Conservation (phyloP, 2,797 vertebrate genomes). For the Aulostomus chinensis region DNA sequence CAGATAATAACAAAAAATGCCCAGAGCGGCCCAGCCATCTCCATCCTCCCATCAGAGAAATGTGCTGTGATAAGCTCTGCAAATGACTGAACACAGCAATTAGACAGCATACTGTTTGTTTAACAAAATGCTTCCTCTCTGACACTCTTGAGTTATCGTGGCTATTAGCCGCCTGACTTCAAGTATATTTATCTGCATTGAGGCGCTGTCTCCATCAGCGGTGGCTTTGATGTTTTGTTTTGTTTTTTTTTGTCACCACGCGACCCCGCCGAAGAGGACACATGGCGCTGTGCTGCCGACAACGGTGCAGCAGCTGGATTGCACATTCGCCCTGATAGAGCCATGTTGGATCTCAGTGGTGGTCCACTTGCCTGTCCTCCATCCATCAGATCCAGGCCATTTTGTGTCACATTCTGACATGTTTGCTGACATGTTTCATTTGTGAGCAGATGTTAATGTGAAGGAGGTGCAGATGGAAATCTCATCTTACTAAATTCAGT, state of each 20-base stretch:
- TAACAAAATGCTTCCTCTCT: constrained; percentile 87
- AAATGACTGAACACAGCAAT: constrained; percentile 92
- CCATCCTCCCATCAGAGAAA: constrained; percentile 59
- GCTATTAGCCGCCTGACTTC: constrained; percentile 91
- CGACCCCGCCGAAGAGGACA: constrained; percentile 65
- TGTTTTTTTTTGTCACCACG: constrained; percentile 61
- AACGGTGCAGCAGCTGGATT: constrained; percentile 74
- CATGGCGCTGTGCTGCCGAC: constrained; percentile 65
- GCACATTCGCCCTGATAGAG: constrained; percentile 65
- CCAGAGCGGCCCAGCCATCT: constrained; percentile 48
- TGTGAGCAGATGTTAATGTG: constrained; percentile 72
- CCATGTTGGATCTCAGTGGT: constrained; percentile 84
- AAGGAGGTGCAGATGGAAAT: constrained; percentile 71
- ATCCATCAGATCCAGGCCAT: constrained; percentile 79
- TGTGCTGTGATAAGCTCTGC: constrained; percentile 71
- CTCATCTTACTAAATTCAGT: constrained; percentile 53
- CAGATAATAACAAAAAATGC: constrained; percentile 35
- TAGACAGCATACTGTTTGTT: constrained; percentile 93
- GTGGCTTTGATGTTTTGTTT: too few relatives aligned
- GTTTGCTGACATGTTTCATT: constrained; percentile 77
- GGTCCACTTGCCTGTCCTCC: constrained; percentile 73
- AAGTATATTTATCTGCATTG: constrained; percentile 87
- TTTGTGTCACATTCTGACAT: constrained; percentile 73
- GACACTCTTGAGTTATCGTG: constrained; percentile 91
- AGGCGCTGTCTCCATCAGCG: constrained; percentile 80